Evolutionary conservation across 1,140 invertebrate genomes (phyloP).

Genomic region (Orchestia grillus): DNA sequence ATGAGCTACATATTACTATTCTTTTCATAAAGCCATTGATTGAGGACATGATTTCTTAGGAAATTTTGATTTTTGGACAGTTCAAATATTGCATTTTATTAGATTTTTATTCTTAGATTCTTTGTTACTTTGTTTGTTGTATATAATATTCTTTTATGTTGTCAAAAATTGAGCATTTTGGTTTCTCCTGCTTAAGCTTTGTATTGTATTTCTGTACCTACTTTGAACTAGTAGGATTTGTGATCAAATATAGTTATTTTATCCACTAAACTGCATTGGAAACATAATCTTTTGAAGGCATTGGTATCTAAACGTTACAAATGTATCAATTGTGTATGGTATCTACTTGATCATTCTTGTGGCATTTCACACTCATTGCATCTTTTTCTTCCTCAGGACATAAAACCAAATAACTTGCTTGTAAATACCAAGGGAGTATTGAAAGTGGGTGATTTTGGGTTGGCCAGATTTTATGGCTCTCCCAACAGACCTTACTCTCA

Average conservation of each 20-base stretch:
- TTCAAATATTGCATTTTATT: neutral
- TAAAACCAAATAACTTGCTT: slow-evolving; percentile 99
- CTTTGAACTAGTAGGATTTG: neutral
- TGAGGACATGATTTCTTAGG: neutral
- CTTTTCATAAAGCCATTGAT: neutral
- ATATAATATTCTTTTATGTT: neutral
- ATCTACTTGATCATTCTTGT: no score
- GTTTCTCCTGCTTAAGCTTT: neutral
- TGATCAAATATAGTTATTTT: neutral
- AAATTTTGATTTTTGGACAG: neutral
- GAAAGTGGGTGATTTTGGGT: slow-evolving; percentile 98
- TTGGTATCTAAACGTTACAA: no score
- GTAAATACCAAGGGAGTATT: slow-evolving; percentile 92
- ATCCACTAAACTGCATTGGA: neutral
- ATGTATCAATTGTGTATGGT: no score
- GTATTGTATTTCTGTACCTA: neutral
- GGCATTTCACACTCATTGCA: neutral
- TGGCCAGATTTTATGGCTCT: slow-evolving; percentile 97
- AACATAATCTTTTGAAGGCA: neutral
- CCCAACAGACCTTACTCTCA: slow-evolving; percentile 97
- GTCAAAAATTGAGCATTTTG: neutral
- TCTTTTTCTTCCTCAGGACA: slow-evolving; percentile 76
- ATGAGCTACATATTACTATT: neutral
- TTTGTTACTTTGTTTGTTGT: neutral
- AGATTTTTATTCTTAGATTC: neutral